Percentiles rank a stretch among this genome's conserved stretches.
phyloP scores from a whole-genome alignment of 2,797 vertebrate species.

The Hydrolagus colliei region DNA sequence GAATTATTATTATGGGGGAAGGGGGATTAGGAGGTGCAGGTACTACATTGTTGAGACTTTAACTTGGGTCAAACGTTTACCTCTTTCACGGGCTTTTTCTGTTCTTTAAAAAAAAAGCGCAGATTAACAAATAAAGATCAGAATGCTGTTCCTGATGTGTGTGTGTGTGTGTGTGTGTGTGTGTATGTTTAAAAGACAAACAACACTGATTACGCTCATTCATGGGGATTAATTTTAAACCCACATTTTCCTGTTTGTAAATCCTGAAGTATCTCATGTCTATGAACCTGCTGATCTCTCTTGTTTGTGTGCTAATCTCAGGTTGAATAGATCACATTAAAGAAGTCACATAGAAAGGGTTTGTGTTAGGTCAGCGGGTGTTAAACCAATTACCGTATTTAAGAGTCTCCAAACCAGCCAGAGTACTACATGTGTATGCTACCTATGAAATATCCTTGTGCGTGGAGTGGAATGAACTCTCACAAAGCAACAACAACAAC shows the following conservation, averaged over 20 bases:
- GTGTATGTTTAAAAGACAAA: neutral
- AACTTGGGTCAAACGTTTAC: no score
- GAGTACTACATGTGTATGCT: no score
- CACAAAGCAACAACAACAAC: no score
- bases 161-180: neutral
- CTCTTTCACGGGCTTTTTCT: no score
- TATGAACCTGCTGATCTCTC: constrained; percentile 17
- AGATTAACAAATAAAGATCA: constrained; percentile 32
- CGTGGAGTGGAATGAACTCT: no score
- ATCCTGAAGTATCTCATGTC: constrained; percentile 21
- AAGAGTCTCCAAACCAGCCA: no score
- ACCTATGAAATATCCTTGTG: neutral
- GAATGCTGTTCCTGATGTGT: neutral
- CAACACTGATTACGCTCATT: no score
- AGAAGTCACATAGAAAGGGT: neutral
- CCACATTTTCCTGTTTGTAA: constrained; percentile 18
- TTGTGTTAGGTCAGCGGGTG: neutral
- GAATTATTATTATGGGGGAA: no score
- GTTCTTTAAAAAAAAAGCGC: constrained; percentile 5
- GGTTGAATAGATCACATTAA: neutral
- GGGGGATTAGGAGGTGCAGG: no score
- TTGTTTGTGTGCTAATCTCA: constrained; percentile 14
- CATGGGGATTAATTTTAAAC: constrained; percentile 17
- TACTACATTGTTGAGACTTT: no score
- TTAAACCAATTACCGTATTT: no score